These are phyloP conservation scores for Passer domesticus DNA, from an alignment of 2,113 vertebrate genomes.

Conservation along the genomic window DNA sequence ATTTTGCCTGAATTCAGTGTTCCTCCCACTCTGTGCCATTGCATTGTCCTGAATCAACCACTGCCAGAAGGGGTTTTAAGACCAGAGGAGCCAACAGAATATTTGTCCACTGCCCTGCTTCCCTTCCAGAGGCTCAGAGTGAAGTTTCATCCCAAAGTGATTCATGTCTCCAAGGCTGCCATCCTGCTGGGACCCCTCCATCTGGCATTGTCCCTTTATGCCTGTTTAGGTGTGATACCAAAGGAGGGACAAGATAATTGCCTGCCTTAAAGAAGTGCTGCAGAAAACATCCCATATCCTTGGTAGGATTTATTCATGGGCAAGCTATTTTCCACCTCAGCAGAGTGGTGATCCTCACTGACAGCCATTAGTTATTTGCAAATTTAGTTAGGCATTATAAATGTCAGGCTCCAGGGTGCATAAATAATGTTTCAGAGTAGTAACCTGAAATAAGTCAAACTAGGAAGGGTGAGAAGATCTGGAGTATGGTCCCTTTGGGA, in stretches of 20 bases:
- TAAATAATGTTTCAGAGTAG: slow-evolving; percentile 32
- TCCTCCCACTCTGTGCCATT: neutral
- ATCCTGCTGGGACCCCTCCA: neutral
- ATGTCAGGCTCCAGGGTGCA: neutral
- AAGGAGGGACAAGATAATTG: neutral
- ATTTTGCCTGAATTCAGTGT: neutral
- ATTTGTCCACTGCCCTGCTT: neutral
- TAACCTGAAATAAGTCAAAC: slow-evolving; percentile 37
- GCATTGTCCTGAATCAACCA: neutral
- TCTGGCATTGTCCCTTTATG: neutral
- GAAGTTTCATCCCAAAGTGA: neutral
- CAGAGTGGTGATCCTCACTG: neutral
- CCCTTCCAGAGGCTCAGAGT: neutral
- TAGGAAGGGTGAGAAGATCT: slow-evolving; percentile 4
- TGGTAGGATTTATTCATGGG: neutral
- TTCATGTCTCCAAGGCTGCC: neutral
- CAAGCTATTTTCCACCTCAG: slow-evolving; percentile 45
- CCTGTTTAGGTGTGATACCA: neutral
- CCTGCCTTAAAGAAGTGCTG: neutral
- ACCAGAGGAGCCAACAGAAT: neutral
- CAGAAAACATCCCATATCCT: neutral
- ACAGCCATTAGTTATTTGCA: slow-evolving; percentile 33
- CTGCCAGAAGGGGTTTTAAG: neutral
- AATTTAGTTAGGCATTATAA: slow-evolving; percentile 17
- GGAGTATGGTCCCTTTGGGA: slow-evolving; percentile 1